Evolutionary conservation across 2,888 invertebrate genomes (phyloP), one percentile per base, ranked within the genome.

Genomic region (Andrena dorsata): DNA sequence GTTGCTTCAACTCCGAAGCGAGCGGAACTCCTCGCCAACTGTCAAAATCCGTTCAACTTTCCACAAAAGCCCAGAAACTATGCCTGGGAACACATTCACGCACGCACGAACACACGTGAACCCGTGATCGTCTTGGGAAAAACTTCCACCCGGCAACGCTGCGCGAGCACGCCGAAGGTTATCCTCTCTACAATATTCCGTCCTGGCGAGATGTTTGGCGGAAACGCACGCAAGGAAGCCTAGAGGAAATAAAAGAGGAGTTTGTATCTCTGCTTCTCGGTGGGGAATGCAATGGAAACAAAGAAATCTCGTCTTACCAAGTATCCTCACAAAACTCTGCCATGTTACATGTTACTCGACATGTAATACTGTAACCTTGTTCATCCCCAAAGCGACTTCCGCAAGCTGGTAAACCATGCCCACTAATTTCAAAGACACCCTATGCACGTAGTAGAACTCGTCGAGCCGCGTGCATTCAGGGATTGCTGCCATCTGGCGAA

Each of bases 31-130:
- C 30, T 58, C 73, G 35, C 53, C 60, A 73, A 49, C 76, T 68
- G 69, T 73, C 76, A 73, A 58, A 77, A 73, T 64, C 60, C 73
- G 69, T 69, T 32, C 56, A 69, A 77, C 69, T 64, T 73, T 65
- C 10, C 30, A 73, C 73, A 65, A 76, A 77, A 77, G 72, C 13
- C 23, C 51, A 76, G 60, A 56, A 81, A 81, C 72, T 77, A 66
- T 80, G 53, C 64, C 63, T 58, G 30, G 56, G 16, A 77, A 73
- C 49, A 47, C 26, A 66, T 63, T 63, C 7, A 23, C 32, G 30
- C 60, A 64, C 74, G 23, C 79, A 58, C 47, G 60, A n/a, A 13
- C 30, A 61, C 6, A 23, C 6, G 30, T 2, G 7, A 7, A 1
- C 16, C 16, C 30, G 16, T 13, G 65, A 10, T 49, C 60, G 26